Base-by-base conservation (phyloP, 1,140 invertebrate species). In the Zaprionus capensis region DNA sequence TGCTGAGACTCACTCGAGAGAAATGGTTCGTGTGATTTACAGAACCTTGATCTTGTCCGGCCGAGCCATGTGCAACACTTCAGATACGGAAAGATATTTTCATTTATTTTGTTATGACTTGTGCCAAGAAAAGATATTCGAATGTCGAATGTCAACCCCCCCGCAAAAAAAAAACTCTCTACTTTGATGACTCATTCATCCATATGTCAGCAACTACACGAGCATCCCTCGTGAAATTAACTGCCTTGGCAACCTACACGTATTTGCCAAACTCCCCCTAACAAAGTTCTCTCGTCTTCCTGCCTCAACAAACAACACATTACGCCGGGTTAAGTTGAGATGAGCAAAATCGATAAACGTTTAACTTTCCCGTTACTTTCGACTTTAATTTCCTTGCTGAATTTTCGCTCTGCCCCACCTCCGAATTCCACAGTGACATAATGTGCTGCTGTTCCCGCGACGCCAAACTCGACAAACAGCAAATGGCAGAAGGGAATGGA, bases 11-110 rank as follows among this genome's bases (percentile, higher is more conserved):
- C 12, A 31, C 28, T 17, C 9, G 20, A 55, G 55, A 63, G 36
- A 84, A 70, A 75, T 64, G 67, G 65, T 66, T 74, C 55, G 65
- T 82, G 56, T 75, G 49, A 65, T 74, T 20, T 41, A 67, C 15
- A 57, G 58, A 88, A 88, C 84, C 84, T 87, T 87, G 84, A 87
- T 87, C 84, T 87, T 87, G 81, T 81, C 69, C 73, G 80, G 38
- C 62, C 9, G 31, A 53, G 61, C 84, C 84, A 86, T 88, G 77
- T 86, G 84, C 80, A 80, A 59, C 49, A 75, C 74, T 80, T 86
- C 65, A 78, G 41, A 63, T 28, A 65, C 49, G 63, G 78, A 57
- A 61, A 64, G 36, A 49, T 2, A 28, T 62, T 46, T 9, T 1
- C 24, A 49, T 64, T 64, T 38, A 14, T 53, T 36, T 64, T 36